Evolutionary conservation across 2,888 invertebrate genomes (phyloP), one percentile per base, ranked within the genome.

Genomic region (Epirrhoe alternata): DNA sequence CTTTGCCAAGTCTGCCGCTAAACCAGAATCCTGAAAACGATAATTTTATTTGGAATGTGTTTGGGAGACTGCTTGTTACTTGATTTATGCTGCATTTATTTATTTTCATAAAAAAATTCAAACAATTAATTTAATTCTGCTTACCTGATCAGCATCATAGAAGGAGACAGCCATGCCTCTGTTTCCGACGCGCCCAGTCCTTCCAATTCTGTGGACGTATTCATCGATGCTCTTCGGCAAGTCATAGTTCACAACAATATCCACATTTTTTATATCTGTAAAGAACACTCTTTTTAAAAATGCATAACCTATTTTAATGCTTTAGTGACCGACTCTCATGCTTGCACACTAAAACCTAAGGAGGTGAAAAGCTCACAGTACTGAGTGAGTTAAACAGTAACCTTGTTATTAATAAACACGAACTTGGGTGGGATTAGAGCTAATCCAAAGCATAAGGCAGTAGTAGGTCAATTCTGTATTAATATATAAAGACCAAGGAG

Each of bases 171-270:
- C 97, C 72, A 95, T 96, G 1, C 99, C 99, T 42, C 96, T 94
- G 81, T 97, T 97, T 10, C 99, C 99, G 0, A 99, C 97, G 71
- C 99, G 95, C 0, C 99, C 99, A 5, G 99, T 99, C 72, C 99
- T 94, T 0, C 99, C 99, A 74, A 99, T 98, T 64, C 99, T 94
- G 87, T 99, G 99, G 0, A 99, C 98, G 77, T 99, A 99, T 77
- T 98, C 98, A 74, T 98, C 98, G 71, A 98, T 97, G 70, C 95
- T 95, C 66, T 96, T 95, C 0, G 99, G 99, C 79, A 99, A 94
- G 84, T 99, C 99, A 80, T 95, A 98, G 86, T 99, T 99, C 14
- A 99, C 95, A 0, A 99, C 98, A 76, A 98, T 97, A 4, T 96
- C 95, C 0, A 98, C 97, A 62, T 96, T 96, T 73, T 96, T 96